Evolutionary conservation across 2,888 invertebrate genomes (phyloP).

Genomic region (Diogma glabrata): DNA sequence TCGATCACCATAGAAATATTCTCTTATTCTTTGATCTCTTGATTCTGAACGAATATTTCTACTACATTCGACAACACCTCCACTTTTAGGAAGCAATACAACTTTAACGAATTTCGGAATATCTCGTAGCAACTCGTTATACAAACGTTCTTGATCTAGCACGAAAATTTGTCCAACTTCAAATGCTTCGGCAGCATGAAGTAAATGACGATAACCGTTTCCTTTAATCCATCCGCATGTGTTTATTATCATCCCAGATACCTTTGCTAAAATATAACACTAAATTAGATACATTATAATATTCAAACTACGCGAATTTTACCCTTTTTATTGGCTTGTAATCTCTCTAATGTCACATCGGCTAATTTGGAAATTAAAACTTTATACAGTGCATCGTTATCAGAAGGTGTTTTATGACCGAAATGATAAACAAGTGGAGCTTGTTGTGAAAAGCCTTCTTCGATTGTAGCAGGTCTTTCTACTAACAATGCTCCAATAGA

Average conservation of each 20-base stretch:
- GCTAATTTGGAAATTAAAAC: constrained; percentile 74
- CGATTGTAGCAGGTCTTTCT: constrained; percentile 85
- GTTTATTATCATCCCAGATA: constrained; percentile 89
- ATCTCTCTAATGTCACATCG: constrained; percentile 69
- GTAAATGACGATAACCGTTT: constrained; percentile 74
- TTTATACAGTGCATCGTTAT: constrained; percentile 75
- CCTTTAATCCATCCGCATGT: constrained; percentile 97
- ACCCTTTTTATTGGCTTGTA: constrained; percentile 82
- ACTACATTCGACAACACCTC: constrained; percentile 87
- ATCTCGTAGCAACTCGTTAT: constrained; percentile 86
- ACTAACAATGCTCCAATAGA: constrained; percentile 82
- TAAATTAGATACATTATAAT: not conserved
- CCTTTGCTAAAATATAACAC: constrained; percentile 44
- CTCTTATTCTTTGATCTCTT: constrained; percentile 70
- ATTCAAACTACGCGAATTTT: constrained; percentile 20
- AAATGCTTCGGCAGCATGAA: constrained; percentile 84
- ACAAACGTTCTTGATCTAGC: constrained; percentile 89
- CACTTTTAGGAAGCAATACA: constrained; percentile 86
- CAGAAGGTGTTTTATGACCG: constrained; percentile 67
- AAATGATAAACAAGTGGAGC: constrained; percentile 90
- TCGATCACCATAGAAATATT: constrained; percentile 88
- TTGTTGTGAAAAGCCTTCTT: constrained; percentile 90
- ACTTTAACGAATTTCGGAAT: constrained; percentile 91
- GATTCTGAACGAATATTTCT: constrained; percentile 56
- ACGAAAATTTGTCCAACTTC: constrained; percentile 94